These are phyloP conservation scores for Cosmia trapezina DNA, from an alignment of 2,888 invertebrate genomes.

Conservation along the genomic window DNA sequence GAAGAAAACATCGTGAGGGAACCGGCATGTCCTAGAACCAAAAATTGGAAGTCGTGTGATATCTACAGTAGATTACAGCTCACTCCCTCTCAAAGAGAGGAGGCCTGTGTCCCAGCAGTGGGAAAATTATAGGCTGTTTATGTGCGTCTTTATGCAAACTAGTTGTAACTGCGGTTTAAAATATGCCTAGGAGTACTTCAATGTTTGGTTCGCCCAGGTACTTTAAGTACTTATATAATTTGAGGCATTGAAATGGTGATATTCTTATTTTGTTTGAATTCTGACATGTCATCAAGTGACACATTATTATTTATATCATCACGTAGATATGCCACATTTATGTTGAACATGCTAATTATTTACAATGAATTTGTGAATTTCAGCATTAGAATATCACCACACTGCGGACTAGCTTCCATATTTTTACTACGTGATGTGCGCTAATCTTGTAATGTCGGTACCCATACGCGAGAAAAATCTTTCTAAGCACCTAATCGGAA, in stretches of 20 bases:
- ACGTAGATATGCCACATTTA: background rate
- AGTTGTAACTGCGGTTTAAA: background rate
- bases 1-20: no score
- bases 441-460: no score
- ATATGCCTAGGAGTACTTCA: background rate
- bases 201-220: no score
- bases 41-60: no score
- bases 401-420: background rate
- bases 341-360: slow-evolving; percentile 12
- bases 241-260: background rate
- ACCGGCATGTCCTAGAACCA: no score
- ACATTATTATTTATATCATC: background rate
- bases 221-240: background rate
- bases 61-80: no score
- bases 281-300: background rate
- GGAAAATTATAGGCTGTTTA: no score
- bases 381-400: background rate
- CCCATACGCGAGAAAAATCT: background rate
- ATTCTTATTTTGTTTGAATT: slow-evolving; percentile 1
- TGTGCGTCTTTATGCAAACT: background rate
- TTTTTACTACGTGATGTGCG: background rate
- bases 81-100: no score
- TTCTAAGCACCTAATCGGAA: background rate
- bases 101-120: no score
- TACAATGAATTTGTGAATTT: background rate